phyloP scores from a whole-genome alignment of 1,140 invertebrate genomes.

The Venturia canescens region DNA sequence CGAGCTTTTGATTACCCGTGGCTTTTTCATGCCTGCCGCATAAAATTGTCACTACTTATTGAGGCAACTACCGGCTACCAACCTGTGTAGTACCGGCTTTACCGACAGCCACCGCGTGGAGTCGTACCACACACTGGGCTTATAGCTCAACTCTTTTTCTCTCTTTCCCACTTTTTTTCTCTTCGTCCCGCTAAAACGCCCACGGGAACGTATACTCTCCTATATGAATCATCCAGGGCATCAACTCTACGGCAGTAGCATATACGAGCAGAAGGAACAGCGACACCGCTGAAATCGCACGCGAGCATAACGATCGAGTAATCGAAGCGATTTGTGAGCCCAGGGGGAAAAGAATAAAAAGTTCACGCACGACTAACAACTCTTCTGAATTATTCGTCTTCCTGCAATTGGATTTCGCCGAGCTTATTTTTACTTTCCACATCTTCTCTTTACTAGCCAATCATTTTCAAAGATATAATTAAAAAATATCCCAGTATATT shows the following conservation, averaged over 20 bases:
- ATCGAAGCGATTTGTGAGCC: slow-evolving; percentile 43
- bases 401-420: neutral
- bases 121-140: slow-evolving; percentile 34
- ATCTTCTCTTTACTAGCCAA: too few species aligned
- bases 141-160: slow-evolving; percentile 30
- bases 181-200: slow-evolving; percentile 19
- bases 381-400: neutral
- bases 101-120: slow-evolving; percentile 10
- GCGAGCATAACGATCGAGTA: slow-evolving; percentile 42
- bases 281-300: slow-evolving; percentile 33
- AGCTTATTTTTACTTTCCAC: neutral
- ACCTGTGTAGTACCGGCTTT: slow-evolving; percentile 7
- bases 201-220: slow-evolving; percentile 16
- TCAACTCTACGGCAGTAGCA: slow-evolving; percentile 11
- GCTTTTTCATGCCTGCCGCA: slow-evolving; percentile 57
- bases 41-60: slow-evolving; percentile 67
- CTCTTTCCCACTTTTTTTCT: neutral
- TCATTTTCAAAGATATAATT: too few species aligned
- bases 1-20: slow-evolving; percentile 70
- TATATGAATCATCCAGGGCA: slow-evolving; percentile 27
- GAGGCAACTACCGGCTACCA: slow-evolving; percentile 45
- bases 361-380: neutral
- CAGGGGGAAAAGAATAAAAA: neutral
- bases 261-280: slow-evolving; percentile 12
- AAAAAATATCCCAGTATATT: too few species aligned